Conservation (phyloP, 2,797 vertebrate genomes). For the Lepus townsendii region DNA sequence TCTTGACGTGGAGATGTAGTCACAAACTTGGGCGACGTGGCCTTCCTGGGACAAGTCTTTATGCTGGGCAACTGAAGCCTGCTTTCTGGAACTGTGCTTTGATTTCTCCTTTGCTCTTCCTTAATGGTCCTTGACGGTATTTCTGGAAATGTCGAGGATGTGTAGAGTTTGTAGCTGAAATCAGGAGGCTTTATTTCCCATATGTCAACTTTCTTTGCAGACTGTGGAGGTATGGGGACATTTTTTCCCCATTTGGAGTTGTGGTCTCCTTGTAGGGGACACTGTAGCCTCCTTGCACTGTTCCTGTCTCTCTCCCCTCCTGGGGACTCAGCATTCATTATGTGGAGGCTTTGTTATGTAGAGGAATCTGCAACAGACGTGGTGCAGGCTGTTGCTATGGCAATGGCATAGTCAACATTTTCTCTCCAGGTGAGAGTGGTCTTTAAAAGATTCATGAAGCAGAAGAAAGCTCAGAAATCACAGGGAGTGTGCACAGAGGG, state of each 20-base stretch:
- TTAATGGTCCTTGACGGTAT: constrained; percentile 73
- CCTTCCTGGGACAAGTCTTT: constrained; percentile 72
- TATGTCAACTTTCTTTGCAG: not conserved
- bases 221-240: not conserved
- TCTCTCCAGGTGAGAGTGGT: not conserved
- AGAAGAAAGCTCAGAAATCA: not conserved
- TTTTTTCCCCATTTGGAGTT: constrained; percentile 45
- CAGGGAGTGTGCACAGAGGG: fast-evolving
- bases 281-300: constrained; percentile 52
- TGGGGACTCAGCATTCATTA: not conserved
- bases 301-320: not conserved
- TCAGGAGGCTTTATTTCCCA: constrained; percentile 86
- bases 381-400: not conserved
- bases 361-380: not conserved
- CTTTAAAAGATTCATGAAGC: constrained; percentile 15
- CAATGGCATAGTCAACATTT: not conserved
- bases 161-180: constrained; percentile 87
- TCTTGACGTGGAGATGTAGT: constrained; percentile 81
- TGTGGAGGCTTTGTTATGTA: not conserved
- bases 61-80: constrained; percentile 55
- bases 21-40: constrained; percentile 80
- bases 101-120: constrained; percentile 13
- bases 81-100: not conserved
- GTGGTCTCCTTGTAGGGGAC: constrained; percentile 39
- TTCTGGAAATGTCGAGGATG: constrained; percentile 70